Evolutionary conservation across 92 coral and sea anemone species (phyloP).

Genomic region (Chrysogorgia sp.): DNA sequence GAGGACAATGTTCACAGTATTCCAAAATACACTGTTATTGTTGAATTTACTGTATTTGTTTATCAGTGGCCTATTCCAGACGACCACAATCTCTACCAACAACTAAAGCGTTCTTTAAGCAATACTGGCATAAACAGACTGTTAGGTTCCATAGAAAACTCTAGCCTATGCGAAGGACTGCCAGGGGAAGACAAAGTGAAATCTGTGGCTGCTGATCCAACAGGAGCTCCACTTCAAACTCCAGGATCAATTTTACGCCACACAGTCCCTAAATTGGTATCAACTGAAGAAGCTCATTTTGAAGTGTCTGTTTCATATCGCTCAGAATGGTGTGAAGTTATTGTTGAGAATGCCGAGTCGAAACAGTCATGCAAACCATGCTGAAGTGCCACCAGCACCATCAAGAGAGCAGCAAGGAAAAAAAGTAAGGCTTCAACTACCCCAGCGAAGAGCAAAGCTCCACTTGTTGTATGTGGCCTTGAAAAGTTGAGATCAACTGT

Average conservation of each 20-base stretch:
- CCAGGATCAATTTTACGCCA: constrained; percentile 3
- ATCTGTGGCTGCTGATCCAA: not conserved
- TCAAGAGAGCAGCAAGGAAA: not conserved
- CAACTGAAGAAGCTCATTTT: not conserved
- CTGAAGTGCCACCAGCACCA: not conserved
- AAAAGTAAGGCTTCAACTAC: not conserved
- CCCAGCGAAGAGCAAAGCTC: not conserved
- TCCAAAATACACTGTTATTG: constrained; percentile 27
- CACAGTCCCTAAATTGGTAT: not conserved
- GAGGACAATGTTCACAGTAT: constrained; percentile 27
- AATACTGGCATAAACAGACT: not conserved
- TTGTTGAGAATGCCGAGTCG: not conserved
- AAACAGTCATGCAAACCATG: not conserved
- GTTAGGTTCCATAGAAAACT: not conserved
- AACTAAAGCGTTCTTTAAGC: not conserved
- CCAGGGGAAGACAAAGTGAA: not conserved
- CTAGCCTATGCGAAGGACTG: not conserved
- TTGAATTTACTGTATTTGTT: not conserved
- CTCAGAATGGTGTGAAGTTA: not conserved
- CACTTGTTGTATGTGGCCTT: not conserved
- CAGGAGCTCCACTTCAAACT: not conserved
- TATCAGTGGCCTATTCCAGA: constrained; percentile 28
- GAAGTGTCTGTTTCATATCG: not conserved
- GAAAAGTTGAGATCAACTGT: not conserved
- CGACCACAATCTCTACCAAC: not conserved